Evolutionary conservation across 2,113 vertebrate species (phyloP), one percentile per base, ranked within the genome.

Genomic region (Pluvialis apricaria): DNA sequence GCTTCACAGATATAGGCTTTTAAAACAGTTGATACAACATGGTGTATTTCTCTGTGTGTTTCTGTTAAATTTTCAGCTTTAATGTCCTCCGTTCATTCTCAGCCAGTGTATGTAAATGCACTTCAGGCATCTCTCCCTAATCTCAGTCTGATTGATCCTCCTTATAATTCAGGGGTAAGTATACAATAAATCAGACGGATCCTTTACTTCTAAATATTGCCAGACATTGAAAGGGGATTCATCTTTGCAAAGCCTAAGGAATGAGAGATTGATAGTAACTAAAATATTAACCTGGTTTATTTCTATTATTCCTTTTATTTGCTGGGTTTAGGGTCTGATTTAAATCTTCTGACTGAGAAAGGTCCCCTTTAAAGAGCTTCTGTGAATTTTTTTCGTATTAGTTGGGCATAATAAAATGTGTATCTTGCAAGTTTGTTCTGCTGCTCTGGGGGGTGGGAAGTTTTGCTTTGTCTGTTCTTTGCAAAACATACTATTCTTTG

Each of bases 111-210:
- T 86, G 26, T 91, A 62, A 98, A 97, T 94, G 93, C 86, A 76
- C 83, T 62, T 77, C 97, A 97, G 62, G 94, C 92, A 42, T 95
- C 98, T 86, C 75, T 98, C 31, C 82, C 97, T 80, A 96, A 96
- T 81, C 73, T 97, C 90, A 96, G 19, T 83, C 54, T 97, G 70
- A 95, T 92, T 93, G 98, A 97, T 28, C 91, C 96, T 87, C 84
- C 82, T 45, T 95, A 66, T 85, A 91, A 25, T 65, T 82, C 96
- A 78, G 91, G 71, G 97, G 98, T 98, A 97, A 98, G 98, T 98
- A 83, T 76, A 61, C 44, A 95, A 61, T 72, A 81, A 83, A 60
- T 60, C 9, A 77, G 3, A 45, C 29, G 36, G 73, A 62, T 95
- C 25, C n/a, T 66, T 76, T 71, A 17, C 78, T 92, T 93, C 58